Conservation (phyloP, 2,888 invertebrate species). For the Drosophila ustulata region DNA sequence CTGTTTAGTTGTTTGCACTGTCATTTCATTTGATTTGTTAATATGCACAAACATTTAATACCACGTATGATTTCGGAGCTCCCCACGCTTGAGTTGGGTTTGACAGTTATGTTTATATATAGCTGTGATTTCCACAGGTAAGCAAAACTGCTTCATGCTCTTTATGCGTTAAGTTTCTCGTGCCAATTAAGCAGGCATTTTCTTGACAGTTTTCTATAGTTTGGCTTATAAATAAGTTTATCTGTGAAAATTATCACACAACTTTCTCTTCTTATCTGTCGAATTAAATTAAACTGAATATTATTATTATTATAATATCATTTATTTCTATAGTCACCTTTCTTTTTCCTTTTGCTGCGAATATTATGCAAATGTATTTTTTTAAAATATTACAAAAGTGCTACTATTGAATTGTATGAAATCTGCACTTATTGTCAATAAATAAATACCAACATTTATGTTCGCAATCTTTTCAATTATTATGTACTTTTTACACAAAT, state of each 20-base stretch:
- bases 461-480: no score
- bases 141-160: not conserved
- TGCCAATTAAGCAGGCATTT: not conserved
- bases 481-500: no score
- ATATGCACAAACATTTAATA: constrained; percentile 22
- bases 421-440: no score
- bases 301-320: not conserved
- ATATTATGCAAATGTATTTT: no score
- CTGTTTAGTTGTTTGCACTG: constrained; percentile 32
- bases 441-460: no score
- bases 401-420: no score
- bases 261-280: not conserved
- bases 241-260: not conserved
- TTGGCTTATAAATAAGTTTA: not conserved
- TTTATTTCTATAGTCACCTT: no score
- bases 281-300: not conserved
- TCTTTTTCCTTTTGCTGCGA: no score
- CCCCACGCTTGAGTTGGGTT: constrained; percentile 32
- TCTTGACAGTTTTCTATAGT: not conserved
- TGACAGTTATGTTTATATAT: constrained; percentile 38
- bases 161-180: not conserved
- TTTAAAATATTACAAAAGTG: no score
- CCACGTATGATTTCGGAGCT: constrained; percentile 9
- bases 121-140: constrained; percentile 13
- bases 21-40: constrained; percentile 51